Evolutionary conservation across 2,797 vertebrate genomes (phyloP), one percentile per base, ranked within the genome.

Genomic region (Myotis vivesi): DNA sequence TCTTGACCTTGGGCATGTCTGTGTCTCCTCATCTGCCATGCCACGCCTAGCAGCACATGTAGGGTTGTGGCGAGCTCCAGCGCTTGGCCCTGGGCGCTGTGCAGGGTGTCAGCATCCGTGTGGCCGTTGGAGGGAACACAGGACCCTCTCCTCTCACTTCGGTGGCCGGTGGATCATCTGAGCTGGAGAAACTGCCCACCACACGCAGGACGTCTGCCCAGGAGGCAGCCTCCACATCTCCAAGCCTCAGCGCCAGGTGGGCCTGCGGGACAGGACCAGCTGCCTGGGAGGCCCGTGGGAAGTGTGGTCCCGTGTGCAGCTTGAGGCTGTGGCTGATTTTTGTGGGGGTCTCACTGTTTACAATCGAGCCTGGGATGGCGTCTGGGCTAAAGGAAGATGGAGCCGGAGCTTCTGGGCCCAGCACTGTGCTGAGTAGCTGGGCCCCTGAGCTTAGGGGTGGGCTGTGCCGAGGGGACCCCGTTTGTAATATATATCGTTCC

Each of bases 401-500:
- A 68, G 51, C 64, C 8, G 12, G 51, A 23, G 66, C n/a, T 73
- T 20, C 16, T 0, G 2, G 62, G 16, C 2, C 38, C 11, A 1
- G 19, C n/a, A 9, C 11, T 3, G 38, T 0, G 0, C 3, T 0
- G n/a, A 46, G 77, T 28, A 17, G 81, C 81, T 1, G 17, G 92
- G 85, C 15, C 53, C 75, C 92, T 9, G 36, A 8, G 91, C 53
- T 23, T 6, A 46, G n/a, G 66, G 1, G 3, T 11, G 25, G 75
- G 71, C 77, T 22, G 6, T 38, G 72, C 22, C 23, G 57, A n/a
- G 8, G 36, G 72, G 41, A 91, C 64, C n/a, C 71, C 6, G 5
- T 55, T 55, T 59, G 93, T 93, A 30, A 90, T 62, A 15, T 25
- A 36, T 83, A 16, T 75, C 55, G 57, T 94, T 88, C 87, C 95